Conservation (phyloP, 2,888 invertebrate genomes). For the Anticlea derivata region DNA sequence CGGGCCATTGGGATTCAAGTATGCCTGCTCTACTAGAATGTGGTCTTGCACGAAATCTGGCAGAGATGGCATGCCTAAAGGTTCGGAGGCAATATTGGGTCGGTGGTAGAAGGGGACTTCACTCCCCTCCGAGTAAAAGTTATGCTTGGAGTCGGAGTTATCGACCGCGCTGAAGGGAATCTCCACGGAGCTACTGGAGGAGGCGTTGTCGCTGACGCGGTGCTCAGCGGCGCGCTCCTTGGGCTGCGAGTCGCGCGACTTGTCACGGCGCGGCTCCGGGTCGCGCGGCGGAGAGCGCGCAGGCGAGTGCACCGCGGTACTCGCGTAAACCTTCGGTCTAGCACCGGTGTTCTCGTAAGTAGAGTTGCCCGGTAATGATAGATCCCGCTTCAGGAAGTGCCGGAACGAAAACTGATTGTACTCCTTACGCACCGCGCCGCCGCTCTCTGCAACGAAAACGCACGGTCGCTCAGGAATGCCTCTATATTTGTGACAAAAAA, state of each 20-base stretch:
- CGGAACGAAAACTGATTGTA: conserved; percentile 94
- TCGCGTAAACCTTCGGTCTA: conserved; percentile 88
- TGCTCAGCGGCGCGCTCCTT: conserved; percentile 56
- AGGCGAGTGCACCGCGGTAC: conserved; percentile 77
- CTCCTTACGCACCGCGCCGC: conserved; percentile 82
- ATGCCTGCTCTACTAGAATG: conserved; percentile 91
- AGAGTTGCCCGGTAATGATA: conserved; percentile 77
- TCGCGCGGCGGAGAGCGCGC: conserved; percentile 74
- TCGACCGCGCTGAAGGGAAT: conserved; percentile 79
- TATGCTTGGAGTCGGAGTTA: conserved; percentile 77
- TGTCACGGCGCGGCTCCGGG: conserved; percentile 62
- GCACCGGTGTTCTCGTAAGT: conserved; percentile 89
- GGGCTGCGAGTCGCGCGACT: conserved; percentile 54
- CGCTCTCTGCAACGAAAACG: conserved; percentile 68
- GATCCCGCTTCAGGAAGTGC: conserved; percentile 90
- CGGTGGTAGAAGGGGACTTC: conserved; percentile 72
- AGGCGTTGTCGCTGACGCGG: conserved; percentile 59
- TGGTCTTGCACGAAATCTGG: conserved; percentile 96
- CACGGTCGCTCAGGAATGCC: conserved; percentile 52
- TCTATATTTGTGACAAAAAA: conserved; percentile 78
- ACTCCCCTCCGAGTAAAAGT: conserved; percentile 68
- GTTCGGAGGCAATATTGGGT: conserved; percentile 73
- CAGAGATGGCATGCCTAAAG: conserved; percentile 85
- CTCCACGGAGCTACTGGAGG: conserved; percentile 75
- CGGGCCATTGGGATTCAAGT: conserved; percentile 82